Conservation (phyloP, 2,888 invertebrate genomes). For the Drosophila quinaria region DNA sequence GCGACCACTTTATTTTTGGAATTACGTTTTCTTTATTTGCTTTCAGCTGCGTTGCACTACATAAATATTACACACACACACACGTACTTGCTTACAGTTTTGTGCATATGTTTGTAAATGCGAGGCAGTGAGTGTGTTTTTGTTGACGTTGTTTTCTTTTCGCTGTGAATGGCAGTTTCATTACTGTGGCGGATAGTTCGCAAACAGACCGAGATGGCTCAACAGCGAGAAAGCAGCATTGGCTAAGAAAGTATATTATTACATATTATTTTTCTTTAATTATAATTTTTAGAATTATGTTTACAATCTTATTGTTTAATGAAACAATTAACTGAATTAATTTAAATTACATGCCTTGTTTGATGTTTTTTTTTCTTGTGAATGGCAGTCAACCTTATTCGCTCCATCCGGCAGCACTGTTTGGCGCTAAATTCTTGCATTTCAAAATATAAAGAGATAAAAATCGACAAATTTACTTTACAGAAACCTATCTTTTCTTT, state of each 20-base stretch:
- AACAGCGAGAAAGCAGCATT: neutral
- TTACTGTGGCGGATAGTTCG: neutral
- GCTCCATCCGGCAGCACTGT: constrained; percentile 33
- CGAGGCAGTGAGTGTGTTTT: constrained; percentile 53
- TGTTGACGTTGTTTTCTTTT: constrained; percentile 55
- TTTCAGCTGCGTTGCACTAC: constrained; percentile 46
- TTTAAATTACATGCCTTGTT: no score
- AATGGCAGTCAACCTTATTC: constrained; percentile 31
- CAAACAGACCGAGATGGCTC: neutral
- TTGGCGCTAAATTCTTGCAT: neutral
- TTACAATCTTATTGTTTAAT: no score
- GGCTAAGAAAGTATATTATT: no score
- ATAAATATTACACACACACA: constrained; percentile 26
- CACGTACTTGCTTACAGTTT: constrained; percentile 25
- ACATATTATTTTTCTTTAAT: no score
- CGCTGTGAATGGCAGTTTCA: constrained; percentile 42
- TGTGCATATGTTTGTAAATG: constrained; percentile 44
- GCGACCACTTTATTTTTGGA: constrained; percentile 70
- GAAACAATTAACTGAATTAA: no score
- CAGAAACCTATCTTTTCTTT: neutral
- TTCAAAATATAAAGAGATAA: constrained; percentile 8
- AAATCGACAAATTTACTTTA: no score
- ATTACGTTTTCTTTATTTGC: constrained; percentile 56
- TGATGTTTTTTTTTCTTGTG: constrained; percentile 24
- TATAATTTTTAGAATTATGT: no score